Base-by-base conservation (phyloP, 2,888 invertebrate species). In the Cenopis cana region DNA sequence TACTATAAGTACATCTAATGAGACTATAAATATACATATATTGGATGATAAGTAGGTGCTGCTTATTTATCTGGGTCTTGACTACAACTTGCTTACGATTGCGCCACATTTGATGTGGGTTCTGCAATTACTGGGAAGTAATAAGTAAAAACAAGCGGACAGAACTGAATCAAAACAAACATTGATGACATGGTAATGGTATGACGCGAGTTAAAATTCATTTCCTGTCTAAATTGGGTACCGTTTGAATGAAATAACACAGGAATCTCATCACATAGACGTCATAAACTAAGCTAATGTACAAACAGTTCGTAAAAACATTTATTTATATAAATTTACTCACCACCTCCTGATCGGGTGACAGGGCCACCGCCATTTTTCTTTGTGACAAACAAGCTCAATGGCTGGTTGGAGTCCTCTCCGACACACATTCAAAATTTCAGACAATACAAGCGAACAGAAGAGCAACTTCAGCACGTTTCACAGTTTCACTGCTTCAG, bases 281-380 rank as follows among this genome's bases (percentile, higher is more conserved):
- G 17, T 62, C 11, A 29, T 33, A 17, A 12, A 46, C 9, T 17
- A 33, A 55, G 62, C 64, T 54, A 46, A n/a, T n/a, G 14, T 20
- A 11, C n/a, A 24, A 55, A 29, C 0, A 49, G 33, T 62, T 52
- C 12, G 65, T 59, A 60, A 41, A 65, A 74, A 68, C 76, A 72
- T 76, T 70, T 73, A 74, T 72, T 71, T 74, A 74, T 61, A 74
- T 76, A 81, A 82, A 79, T 77, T 85, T 82, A 95, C 95, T 96
- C 89, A 96, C 96, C 95, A 95, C 95, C 93, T 96, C 96, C 88
- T 96, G 96, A 89, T 96, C 96, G 88, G 95, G 95, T 93, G 96
- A 95, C 94, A 96, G 94, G 85, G 95, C 95, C 93, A 96, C 95
- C 94, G 96, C 96, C 96, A 93, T 93, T 81, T 94, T 94, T 88